Evolutionary conservation across 2,888 invertebrate genomes (phyloP), one percentile per base, ranked within the genome.

Genomic region (Hedya salicella): DNA sequence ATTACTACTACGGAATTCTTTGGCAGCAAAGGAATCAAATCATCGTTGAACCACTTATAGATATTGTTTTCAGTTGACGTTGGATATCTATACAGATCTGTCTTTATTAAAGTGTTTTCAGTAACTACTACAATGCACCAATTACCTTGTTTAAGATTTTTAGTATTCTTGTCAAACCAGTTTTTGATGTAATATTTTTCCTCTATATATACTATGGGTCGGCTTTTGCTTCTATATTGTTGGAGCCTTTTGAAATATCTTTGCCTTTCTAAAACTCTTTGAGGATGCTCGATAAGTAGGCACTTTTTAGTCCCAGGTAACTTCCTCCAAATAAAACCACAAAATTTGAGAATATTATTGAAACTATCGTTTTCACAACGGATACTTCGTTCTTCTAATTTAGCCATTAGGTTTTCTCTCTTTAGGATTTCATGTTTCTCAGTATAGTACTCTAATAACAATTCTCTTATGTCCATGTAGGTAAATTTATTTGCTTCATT

Each of bases 1-100:
- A 65, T 14, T 13, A 65, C 64, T 5, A 65, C 11, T 21, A 65
- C 64, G 11, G 50, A 21, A 3, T 65, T 65, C 3, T 19, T 42
- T 2, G 57, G 44, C 17, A 65, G n/a, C 0, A 25, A 5, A 0
- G 64, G 64, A 8, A 59, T 21, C 11, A 65, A 2, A 3, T 25
- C 50, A 13, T 39, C 36, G 3, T 8, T 16, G 3, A 65, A 13
- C 44, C 50, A 56, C 4, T 17, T 13, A 13, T 56, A 44, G 13
- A 56, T 17, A 44, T 16, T 8, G 17, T 3, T 13, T 25, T 11
- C 14, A 1, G 21, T 11, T 3, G 11, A 14, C 5, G 14, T 1
- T 8, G 42, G 44, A 8, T 13, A 30, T 0, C 3, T 6, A 30
- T 44, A 56, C n/a, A 42, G 11, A 3, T 5, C 30, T 0, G 17